Conservation (phyloP, 1,140 invertebrate genomes). For the Dreissena rostriformis region DNA sequence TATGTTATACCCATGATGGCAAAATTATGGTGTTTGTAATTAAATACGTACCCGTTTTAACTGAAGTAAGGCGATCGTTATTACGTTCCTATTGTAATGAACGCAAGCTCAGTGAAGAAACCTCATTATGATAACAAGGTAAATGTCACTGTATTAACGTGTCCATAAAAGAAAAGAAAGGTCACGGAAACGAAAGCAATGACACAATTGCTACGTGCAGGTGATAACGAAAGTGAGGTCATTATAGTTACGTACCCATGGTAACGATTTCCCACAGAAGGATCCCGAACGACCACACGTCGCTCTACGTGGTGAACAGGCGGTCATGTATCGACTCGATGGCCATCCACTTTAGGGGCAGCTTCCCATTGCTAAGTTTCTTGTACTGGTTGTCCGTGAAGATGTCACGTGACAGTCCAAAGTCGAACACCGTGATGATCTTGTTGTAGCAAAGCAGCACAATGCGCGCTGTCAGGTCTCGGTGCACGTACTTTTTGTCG, state of each 20-base stretch:
- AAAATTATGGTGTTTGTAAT: no score
- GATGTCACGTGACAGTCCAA: slow-evolving; percentile 80
- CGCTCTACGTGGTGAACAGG: slow-evolving; percentile 94
- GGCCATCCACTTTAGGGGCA: slow-evolving; percentile 96
- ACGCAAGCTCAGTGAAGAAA: no score
- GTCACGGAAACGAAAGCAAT: no score
- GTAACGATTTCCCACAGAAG: slow-evolving; percentile 98
- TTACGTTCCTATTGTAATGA: no score
- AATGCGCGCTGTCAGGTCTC: slow-evolving; percentile 84
- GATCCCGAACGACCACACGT: slow-evolving; percentile 96
- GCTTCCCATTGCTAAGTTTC: slow-evolving; percentile 80
- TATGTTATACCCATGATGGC: no score
- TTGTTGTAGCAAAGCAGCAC: slow-evolving; percentile 82
- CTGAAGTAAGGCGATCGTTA: no score
- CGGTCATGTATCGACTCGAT: slow-evolving; percentile 94
- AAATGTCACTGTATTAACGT: no score
- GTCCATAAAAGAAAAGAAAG: no score
- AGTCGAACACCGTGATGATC: slow-evolving; percentile 79
- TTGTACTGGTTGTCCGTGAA: slow-evolving; percentile 82
- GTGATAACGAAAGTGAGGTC: no score
- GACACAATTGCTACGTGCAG: no score
- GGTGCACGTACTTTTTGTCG: slow-evolving; percentile 80
- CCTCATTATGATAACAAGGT: no score
- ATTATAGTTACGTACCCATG: slow-evolving; percentile 84
- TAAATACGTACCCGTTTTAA: no score